These are phyloP conservation scores for Aselliscus stoliczkanus DNA, from an alignment of 2,797 vertebrate species.

Conservation along the genomic window DNA sequence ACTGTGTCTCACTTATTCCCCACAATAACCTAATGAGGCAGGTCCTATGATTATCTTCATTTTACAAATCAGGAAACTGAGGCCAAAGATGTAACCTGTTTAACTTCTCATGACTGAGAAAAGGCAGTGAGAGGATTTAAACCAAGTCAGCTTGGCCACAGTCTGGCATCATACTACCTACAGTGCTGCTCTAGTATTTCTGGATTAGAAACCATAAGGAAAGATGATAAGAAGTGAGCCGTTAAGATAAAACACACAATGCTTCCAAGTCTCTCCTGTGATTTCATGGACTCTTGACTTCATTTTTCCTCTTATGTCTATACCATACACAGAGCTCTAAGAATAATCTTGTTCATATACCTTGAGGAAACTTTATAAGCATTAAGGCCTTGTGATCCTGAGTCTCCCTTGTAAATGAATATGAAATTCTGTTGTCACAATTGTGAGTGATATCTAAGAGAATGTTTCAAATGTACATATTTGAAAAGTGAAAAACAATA, in stretches of 20 bases:
- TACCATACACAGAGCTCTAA: neutral
- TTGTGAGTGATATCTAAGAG: neutral
- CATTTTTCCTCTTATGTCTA: constrained; percentile 20
- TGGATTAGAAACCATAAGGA: neutral
- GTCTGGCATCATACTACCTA: too few relatives aligned
- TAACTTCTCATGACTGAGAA: neutral
- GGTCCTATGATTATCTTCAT: neutral
- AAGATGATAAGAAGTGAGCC: neutral
- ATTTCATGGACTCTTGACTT: neutral
- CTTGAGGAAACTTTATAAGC: neutral
- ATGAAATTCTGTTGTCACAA: neutral
- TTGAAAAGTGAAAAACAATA: neutral
- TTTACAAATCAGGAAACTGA: neutral
- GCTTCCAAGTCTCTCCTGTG: neutral
- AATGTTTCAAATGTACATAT: neutral
- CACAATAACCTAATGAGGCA: neutral
- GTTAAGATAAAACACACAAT: neutral
- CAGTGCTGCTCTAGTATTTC: neutral
- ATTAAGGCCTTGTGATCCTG: neutral
- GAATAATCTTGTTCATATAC: neutral
- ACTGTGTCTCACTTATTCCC: neutral
- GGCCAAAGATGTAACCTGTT: neutral
- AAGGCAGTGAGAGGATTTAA: neutral
- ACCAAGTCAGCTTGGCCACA: neutral
- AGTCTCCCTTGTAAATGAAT: constrained; percentile 18